Conservation (phyloP, 1,140 invertebrate species). For the Bradynema listronoti region DNA sequence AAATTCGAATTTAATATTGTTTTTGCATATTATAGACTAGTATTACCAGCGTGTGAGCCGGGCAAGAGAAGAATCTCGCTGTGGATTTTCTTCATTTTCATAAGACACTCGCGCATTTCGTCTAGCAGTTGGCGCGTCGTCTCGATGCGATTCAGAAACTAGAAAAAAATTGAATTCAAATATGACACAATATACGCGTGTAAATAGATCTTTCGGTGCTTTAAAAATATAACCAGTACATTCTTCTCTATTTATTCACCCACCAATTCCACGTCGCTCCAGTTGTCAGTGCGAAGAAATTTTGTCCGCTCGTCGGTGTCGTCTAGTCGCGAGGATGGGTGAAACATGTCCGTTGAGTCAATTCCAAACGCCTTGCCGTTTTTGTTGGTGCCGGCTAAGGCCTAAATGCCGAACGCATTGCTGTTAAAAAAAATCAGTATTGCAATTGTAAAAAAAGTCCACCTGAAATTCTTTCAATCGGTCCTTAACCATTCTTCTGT, state of each 20-base stretch:
- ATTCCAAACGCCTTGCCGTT: background rate
- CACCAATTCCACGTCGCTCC: slow-evolving; percentile 29
- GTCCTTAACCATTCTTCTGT: slow-evolving; percentile 39
- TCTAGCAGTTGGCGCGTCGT: slow-evolving; percentile 16
- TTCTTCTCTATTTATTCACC: no score
- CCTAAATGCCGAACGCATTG: background rate
- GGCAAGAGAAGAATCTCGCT: slow-evolving; percentile 28
- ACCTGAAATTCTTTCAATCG: slow-evolving; percentile 34
- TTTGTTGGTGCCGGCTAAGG: background rate
- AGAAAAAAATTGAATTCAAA: slow-evolving; percentile 16
- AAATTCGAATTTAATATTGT: no score
- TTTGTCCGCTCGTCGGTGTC: slow-evolving; percentile 16
- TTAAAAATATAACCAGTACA: no score
- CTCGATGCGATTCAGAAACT: slow-evolving; percentile 28
- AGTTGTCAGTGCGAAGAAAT: slow-evolving; percentile 18
- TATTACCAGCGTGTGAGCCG: slow-evolving; percentile 25
- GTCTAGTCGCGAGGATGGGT: slow-evolving; percentile 10
- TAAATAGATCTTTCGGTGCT: slow-evolving; percentile 19
- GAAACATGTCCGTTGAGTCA: slow-evolving; percentile 14
- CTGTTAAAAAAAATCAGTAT: slow-evolving; percentile 4
- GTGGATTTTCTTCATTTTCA: slow-evolving; percentile 22
- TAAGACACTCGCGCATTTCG: slow-evolving; percentile 20
- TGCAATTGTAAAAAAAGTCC: slow-evolving; percentile 9
- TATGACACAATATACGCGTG: slow-evolving; percentile 1
- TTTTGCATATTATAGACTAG: slow-evolving; percentile 4